phyloP scores from a whole-genome alignment of 2,797 vertebrate species.

The Myotis pilosus region DNA sequence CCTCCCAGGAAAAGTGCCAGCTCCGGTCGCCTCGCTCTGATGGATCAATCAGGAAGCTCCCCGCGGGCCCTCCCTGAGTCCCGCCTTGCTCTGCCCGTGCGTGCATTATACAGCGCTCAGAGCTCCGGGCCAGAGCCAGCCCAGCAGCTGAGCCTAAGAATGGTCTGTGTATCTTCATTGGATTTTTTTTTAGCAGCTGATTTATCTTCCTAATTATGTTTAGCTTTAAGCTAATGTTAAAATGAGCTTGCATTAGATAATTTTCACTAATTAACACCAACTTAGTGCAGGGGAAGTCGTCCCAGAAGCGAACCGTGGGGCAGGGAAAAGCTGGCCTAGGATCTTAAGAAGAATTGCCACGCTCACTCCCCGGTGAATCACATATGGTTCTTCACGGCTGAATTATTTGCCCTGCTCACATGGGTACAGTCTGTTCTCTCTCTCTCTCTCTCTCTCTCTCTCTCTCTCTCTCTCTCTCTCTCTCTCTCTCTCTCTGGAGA shows the following conservation, averaged over 20 bases:
- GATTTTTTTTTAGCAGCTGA: constrained; percentile 67
- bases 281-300: constrained; percentile 54
- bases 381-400: not conserved
- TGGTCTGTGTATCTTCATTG: constrained; percentile 44
- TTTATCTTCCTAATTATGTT: constrained; percentile 77
- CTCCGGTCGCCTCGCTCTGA: not conserved
- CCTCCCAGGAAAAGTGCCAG: not conserved
- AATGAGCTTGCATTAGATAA: constrained; percentile 77
- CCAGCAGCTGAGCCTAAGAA: not conserved
- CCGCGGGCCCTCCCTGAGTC: not conserved
- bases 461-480: not conserved
- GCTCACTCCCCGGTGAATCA: not conserved
- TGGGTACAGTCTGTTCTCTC: not conserved
- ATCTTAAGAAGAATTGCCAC: not conserved
- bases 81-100: too few species aligned
- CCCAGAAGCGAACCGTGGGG: constrained; percentile 56
- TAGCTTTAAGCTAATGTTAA: constrained; percentile 79
- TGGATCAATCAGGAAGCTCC: not conserved
- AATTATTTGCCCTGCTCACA: not conserved
- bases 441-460: not conserved
- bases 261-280: constrained; percentile 77
- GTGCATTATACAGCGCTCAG: rapidly evolving
- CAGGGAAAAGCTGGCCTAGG: constrained; percentile 62
- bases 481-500: not conserved
- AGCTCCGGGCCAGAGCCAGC: not conserved